Percentiles rank a stretch among this genome's conserved stretches.
phyloP scores from a whole-genome alignment of 2,113 vertebrate genomes.

The Misgurnus mizolepis region DNA sequence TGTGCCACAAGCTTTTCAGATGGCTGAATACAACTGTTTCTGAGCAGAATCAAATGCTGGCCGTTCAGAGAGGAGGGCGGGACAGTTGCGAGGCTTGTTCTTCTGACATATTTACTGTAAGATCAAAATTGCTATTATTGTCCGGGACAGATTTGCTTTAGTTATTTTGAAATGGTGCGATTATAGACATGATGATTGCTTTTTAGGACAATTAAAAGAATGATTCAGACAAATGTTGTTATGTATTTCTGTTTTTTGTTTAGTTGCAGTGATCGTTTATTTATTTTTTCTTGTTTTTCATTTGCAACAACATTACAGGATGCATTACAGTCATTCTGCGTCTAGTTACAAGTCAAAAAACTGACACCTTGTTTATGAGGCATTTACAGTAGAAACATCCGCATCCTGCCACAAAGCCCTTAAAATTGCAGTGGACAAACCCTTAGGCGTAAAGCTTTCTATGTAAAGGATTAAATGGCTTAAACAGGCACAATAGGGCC shows the following conservation, averaged over 20 bases:
- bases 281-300: not conserved
- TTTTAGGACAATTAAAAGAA: too few relatives aligned
- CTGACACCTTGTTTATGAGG: conserved; percentile 49
- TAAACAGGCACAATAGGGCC: not conserved
- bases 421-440: conserved; percentile 50
- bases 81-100: not conserved
- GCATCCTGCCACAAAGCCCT: conserved; percentile 23
- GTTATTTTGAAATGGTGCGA: not conserved
- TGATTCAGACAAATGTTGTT: too few relatives aligned
- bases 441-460: conserved; percentile 15
- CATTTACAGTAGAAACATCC: conserved; percentile 30
- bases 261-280: not conserved
- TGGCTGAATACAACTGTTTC: not conserved
- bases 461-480: conserved; percentile 14
- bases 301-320: conserved; percentile 25
- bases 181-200: not conserved
- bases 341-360: conserved; percentile 38
- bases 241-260: not conserved
- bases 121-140: not conserved
- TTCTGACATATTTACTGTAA: not conserved
- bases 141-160: not conserved
- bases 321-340: conserved; percentile 30
- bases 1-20: not conserved
- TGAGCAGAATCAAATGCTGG: not conserved
- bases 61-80: too few relatives aligned